These are phyloP conservation scores for Micrasema longulum DNA, from an alignment of 1,140 invertebrate species.

Conservation along the genomic window DNA sequence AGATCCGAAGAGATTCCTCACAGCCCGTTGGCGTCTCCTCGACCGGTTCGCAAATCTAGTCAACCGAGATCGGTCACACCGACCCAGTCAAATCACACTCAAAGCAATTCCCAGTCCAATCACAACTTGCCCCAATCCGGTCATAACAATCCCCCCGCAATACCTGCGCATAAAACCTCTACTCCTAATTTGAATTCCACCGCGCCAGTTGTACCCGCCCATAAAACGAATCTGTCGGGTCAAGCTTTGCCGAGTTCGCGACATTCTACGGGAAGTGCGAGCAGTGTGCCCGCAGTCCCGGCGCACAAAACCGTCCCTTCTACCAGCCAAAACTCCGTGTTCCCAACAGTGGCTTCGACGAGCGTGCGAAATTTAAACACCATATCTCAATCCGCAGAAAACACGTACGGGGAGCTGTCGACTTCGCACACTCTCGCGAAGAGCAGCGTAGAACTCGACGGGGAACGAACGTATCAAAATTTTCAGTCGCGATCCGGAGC, in stretches of 20 bases:
- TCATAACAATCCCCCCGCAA: slow-evolving; percentile 4
- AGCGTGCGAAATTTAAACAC: slow-evolving; percentile 49
- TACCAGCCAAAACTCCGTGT: slow-evolving; percentile 22
- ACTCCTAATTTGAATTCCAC: slow-evolving; percentile 26
- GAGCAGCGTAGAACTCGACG: slow-evolving; percentile 24
- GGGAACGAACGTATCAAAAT: slow-evolving; percentile 19
- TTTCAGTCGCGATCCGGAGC: slow-evolving; percentile 50
- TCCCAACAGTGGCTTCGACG: slow-evolving; percentile 38
- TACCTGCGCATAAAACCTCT: slow-evolving; percentile 37
- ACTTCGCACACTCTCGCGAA: slow-evolving; percentile 28
- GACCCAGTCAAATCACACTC: slow-evolving; percentile 31
- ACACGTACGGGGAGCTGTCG: slow-evolving; percentile 58
- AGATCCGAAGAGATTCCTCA: slow-evolving; percentile 51
- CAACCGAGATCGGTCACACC: slow-evolving; percentile 51
- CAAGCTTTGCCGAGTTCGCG: background rate
- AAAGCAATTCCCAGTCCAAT: too few relatives aligned
- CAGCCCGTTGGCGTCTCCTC: slow-evolving; percentile 62
- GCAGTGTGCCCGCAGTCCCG: slow-evolving; percentile 40
- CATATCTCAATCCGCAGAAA: slow-evolving; percentile 56
- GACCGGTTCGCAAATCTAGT: slow-evolving; percentile 55
- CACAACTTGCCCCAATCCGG: too few relatives aligned
- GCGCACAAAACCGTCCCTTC: slow-evolving; percentile 42
- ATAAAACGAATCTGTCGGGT: slow-evolving; percentile 15
- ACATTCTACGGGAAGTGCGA: slow-evolving; percentile 33
- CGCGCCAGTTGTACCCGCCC: slow-evolving; percentile 35